Percentiles rank a stretch among this genome's conserved stretches.
Evolutionary conservation across 2,113 vertebrate genomes (phyloP).

Genomic region (Ramphastos sulfuratus): DNA sequence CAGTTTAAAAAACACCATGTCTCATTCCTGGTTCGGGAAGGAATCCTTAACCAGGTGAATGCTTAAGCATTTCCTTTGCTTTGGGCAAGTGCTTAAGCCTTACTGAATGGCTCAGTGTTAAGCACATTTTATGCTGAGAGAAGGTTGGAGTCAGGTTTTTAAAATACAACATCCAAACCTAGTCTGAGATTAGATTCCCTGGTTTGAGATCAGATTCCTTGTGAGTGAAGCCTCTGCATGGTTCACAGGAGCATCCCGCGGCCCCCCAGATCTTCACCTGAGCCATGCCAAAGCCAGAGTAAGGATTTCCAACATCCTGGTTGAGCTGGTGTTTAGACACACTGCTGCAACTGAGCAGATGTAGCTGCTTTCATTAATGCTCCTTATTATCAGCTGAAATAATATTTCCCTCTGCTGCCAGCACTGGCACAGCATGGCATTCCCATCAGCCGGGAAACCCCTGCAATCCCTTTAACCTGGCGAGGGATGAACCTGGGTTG

Average conservation of each 20-base stretch:
- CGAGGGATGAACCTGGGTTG: slow-evolving; percentile 27
- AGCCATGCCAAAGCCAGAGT: accelerated
- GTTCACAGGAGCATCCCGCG: neutral
- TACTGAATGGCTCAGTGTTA: neutral
- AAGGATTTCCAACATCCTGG: neutral
- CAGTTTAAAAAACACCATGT: slow-evolving; percentile 51
- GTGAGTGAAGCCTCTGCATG: neutral
- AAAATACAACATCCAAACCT: neutral
- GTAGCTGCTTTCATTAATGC: slow-evolving; percentile 6
- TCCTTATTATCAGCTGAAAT: slow-evolving; percentile 42
- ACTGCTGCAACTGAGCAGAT: neutral
- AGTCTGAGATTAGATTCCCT: neutral
- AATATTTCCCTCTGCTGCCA: slow-evolving; percentile 31
- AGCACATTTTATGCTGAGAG: neutral
- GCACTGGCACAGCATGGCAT: neutral
- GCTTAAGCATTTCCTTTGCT: neutral
- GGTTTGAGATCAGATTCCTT: neutral
- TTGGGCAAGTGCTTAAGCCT: neutral
- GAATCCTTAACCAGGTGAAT: slow-evolving; percentile 49
- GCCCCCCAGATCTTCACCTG: neutral
- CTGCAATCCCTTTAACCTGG: slow-evolving; percentile 43
- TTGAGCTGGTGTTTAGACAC: neutral
- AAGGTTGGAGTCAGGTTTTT: neutral
- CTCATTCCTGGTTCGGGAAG: neutral
- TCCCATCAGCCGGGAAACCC: slow-evolving; percentile 27